These are phyloP conservation scores for Erpornis zantholeuca DNA, from an alignment of 2,113 vertebrate species.

Conservation along the genomic window DNA sequence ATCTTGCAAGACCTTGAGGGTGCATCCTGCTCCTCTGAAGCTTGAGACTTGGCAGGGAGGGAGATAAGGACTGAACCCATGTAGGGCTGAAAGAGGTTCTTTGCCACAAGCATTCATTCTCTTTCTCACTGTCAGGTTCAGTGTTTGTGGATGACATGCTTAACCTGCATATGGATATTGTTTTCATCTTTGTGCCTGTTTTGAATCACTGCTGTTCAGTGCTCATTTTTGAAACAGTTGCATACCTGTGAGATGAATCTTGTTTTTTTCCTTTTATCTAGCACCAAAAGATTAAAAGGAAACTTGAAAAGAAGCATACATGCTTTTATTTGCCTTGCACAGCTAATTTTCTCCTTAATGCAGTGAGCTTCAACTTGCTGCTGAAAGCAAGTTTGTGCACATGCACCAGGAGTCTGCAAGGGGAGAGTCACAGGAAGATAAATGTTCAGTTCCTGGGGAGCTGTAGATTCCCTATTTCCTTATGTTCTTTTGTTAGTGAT, in stretches of 20 bases:
- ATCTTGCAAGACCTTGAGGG: neutral
- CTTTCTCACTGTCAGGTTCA: neutral
- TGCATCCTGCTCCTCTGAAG: neutral
- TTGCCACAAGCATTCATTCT: neutral
- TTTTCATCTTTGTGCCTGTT: neutral
- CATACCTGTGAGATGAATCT: neutral
- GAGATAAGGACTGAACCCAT: neutral
- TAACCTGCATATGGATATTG: neutral
- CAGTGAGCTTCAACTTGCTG: neutral
- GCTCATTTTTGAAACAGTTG: neutral
- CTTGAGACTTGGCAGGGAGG: neutral
- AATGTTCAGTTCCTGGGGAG: neutral
- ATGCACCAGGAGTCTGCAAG: neutral
- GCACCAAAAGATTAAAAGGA: slow-evolving; percentile 22
- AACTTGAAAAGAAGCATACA: neutral
- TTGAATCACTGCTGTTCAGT: neutral
- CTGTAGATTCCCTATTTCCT: neutral
- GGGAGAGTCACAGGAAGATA: neutral
- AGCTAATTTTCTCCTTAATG: neutral
- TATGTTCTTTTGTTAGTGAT: neutral
- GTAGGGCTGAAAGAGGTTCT: neutral
- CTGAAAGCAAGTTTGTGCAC: neutral
- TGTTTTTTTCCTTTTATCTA: slow-evolving; percentile 31
- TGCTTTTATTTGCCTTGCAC: slow-evolving; percentile 35
- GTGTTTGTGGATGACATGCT: neutral